Percentiles rank a stretch among this genome's conserved stretches.
phyloP scores from a whole-genome alignment of 2,113 vertebrate species.

The Oriolus oriolus region DNA sequence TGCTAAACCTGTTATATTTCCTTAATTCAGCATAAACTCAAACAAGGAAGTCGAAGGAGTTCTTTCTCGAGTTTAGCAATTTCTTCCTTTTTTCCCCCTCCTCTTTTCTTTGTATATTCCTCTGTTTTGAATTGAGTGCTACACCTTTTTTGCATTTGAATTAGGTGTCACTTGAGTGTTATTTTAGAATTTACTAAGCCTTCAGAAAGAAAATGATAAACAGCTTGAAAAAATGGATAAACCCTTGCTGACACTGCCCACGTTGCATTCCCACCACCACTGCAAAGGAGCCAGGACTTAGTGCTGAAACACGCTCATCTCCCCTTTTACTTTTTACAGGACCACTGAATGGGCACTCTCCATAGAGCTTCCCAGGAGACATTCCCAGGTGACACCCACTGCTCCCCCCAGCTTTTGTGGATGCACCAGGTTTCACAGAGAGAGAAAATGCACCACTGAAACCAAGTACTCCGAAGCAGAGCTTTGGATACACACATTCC shows the following conservation, averaged over 20 bases:
- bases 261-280: background rate
- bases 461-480: background rate
- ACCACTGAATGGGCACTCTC: background rate
- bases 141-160: background rate
- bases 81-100: background rate
- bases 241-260: background rate
- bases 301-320: background rate
- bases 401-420: background rate
- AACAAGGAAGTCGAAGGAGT: background rate
- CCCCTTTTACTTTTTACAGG: background rate
- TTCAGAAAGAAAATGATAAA: background rate
- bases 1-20: constrained; percentile 36
- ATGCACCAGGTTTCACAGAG: background rate
- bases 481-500: constrained; percentile 3
- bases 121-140: background rate
- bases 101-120: background rate
- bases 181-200: background rate
- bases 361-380: background rate
- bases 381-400: background rate
- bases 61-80: background rate
- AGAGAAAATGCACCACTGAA: background rate
- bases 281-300: background rate
- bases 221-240: background rate
- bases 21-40: constrained; percentile 39
- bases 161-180: background rate